Base-by-base conservation (phyloP, 2,113 vertebrate genomes). In the Campylorhamphus procurvoides region DNA sequence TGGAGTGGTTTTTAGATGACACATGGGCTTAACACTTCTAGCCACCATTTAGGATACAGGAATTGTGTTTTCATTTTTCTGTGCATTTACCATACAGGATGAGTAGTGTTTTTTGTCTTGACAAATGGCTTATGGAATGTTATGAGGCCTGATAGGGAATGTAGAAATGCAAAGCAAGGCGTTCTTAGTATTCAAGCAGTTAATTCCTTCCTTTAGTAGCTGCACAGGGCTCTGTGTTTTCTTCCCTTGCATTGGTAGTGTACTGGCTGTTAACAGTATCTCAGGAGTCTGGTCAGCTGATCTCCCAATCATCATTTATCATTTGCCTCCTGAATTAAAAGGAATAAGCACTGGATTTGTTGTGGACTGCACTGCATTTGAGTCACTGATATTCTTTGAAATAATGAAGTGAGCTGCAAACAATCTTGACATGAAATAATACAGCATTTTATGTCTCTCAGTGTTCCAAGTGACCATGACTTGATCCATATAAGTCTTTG, bases 401-500 rank as follows among this genome's bases (percentile, higher is more conserved):
- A 84, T 87, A 92, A 87, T 71, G 53, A 95, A 94, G 17, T 91
- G 85, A 95, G 53, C 76, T 93, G 66, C 63, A 97, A 42, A 84
- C 90, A 90, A 68, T 96, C 77, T 94, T 87, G 72, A 72, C 74
- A 44, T 94, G 55, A 97, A 94, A 62, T 90, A 92, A 33, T 44
- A 59, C 60, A 60, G 20, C 23, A 44, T 90, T 97, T 96, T 96
- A 81, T 94, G 33, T 88, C 55, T 94, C 79, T 82, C 83, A 92
- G 49, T 92, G 77, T 94, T 96, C 95, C 68, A 95, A 95, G 71
- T 89, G 96, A 66, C n/a, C 84, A 69, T 97, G 90, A 89, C 68
- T 94, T 96, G 82, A 96, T 98, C 90, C 42, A 35, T 91, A 1
- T 80, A 93, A 87, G 86, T 88, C 77, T 94, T 97, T 97, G 73